Conservation (phyloP, 2,113 vertebrate species). For the Antigone vipio region DNA sequence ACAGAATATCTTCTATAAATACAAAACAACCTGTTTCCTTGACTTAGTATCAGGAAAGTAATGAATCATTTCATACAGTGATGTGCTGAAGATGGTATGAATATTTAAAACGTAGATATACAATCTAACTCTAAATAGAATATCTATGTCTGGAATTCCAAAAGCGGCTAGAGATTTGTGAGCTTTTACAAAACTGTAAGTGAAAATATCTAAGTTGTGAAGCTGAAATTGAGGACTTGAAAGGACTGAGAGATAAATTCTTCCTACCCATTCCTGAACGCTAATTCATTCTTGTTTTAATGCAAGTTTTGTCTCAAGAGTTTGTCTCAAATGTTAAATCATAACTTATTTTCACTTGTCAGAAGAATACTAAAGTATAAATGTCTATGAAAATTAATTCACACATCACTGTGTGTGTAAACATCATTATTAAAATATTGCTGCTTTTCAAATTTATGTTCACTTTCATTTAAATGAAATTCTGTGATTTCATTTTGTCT, state of each 20-base stretch:
- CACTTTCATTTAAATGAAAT: neutral
- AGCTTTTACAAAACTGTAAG: neutral
- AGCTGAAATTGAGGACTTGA: neutral
- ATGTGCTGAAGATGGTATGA: neutral
- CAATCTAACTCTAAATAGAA: neutral
- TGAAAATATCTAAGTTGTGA: neutral
- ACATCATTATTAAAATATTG: neutral
- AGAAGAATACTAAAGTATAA: neutral
- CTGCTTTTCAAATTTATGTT: neutral
- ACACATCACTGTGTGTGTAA: neutral
- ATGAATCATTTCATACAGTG: conserved; percentile 3
- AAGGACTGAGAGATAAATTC: neutral
- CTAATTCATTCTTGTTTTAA: neutral
- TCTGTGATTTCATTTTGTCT: neutral
- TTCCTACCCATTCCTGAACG: neutral
- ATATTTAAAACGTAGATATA: conserved; percentile 12
- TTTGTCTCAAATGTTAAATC: neutral
- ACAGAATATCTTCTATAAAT: neutral
- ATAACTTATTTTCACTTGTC: neutral
- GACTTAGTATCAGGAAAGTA: neutral
- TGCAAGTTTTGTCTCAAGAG: neutral
- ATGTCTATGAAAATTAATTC: neutral
- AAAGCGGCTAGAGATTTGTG: neutral
- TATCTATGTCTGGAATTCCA: neutral
- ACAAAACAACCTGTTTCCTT: neutral